Evolutionary conservation across 2,113 vertebrate species (phyloP), one percentile per base, ranked within the genome.

Genomic region (Paradoxurus hermaphroditus): DNA sequence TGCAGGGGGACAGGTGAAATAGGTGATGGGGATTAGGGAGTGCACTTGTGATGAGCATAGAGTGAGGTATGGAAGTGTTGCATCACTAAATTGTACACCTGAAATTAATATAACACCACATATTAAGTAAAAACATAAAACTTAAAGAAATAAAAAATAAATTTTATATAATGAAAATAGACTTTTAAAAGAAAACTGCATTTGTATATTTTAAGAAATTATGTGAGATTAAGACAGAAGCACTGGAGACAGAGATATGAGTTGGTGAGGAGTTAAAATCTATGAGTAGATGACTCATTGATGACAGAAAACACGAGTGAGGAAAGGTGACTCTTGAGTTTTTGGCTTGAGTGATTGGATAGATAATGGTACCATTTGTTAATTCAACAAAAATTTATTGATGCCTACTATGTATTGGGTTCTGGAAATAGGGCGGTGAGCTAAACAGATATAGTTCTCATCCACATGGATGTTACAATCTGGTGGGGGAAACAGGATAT

Each of bases 321-420:
- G 36, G 51, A 44, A 63, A 29, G 27, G 68, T 70, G 78, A 85
- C 23, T 70, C 63, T 53, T 41, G 77, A 39, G 7, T 92, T 90
- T 86, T 68, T 56, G 31, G 12, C 56, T 44, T 94, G 7, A 49
- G n/a, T 96, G 41, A 92, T 77, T 77, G 41, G 67, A 96, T 86
- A 92, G 39, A 87, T 65, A n/a, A 87, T 72, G 34, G 39, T 84
- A 29, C 41, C 12, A 51, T 39, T 68, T 83, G 70, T 31, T 91
- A 29, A 97, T 34, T 84, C 56, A 94, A 65, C 44, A 93, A 72
- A 90, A 92, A 36, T 44, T 70, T 96, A 46, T 62, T 79, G 53
- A 90, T 83, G 19, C 3, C 23, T 51, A 92, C 13, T 94, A 51
- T 44, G 29, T 68, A 34, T 16, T 18, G 94, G 11, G 29, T 89